These are phyloP conservation scores for Hypsibius dujardini DNA, from an alignment of 1,140 invertebrate genomes.

Conservation along the genomic window DNA sequence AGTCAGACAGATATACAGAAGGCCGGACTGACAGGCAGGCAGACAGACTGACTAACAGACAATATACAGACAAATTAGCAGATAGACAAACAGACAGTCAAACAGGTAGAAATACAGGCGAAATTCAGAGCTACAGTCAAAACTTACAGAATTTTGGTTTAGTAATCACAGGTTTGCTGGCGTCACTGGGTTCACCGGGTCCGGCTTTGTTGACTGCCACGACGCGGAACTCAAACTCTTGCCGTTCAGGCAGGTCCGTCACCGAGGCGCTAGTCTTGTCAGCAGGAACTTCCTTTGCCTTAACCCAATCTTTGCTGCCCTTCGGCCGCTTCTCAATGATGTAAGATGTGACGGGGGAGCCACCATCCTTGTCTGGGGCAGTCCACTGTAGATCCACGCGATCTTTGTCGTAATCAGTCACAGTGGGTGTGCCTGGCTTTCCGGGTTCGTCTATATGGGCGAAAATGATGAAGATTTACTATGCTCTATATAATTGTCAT, in stretches of 20 bases:
- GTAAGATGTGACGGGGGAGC: constrained; percentile 81
- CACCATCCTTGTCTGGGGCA: constrained; percentile 67
- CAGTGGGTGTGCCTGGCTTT: constrained; percentile 72
- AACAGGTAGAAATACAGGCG: no score
- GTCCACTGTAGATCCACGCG: constrained; percentile 76
- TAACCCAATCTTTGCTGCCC: constrained; percentile 65
- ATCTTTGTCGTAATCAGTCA: constrained; percentile 88
- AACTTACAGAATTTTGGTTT: constrained; percentile 71
- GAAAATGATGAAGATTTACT: neutral
- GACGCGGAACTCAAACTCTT: constrained; percentile 91
- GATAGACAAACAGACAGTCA: no score
- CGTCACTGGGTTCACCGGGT: constrained; percentile 70
- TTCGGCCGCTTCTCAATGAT: constrained; percentile 87
- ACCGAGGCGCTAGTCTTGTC: constrained; percentile 56
- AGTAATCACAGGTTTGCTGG: constrained; percentile 74
- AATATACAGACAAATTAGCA: no score
- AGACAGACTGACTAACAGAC: no score
- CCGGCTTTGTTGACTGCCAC: constrained; percentile 91
- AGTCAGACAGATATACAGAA: no score
- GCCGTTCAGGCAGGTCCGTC: constrained; percentile 70
- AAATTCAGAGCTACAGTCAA: neutral
- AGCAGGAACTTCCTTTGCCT: constrained; percentile 54
- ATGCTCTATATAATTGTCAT: no score
- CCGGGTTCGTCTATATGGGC: constrained; percentile 56
- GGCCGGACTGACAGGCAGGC: no score